Conservation (phyloP, 2,888 invertebrate species). For the Cantharis rufa region DNA sequence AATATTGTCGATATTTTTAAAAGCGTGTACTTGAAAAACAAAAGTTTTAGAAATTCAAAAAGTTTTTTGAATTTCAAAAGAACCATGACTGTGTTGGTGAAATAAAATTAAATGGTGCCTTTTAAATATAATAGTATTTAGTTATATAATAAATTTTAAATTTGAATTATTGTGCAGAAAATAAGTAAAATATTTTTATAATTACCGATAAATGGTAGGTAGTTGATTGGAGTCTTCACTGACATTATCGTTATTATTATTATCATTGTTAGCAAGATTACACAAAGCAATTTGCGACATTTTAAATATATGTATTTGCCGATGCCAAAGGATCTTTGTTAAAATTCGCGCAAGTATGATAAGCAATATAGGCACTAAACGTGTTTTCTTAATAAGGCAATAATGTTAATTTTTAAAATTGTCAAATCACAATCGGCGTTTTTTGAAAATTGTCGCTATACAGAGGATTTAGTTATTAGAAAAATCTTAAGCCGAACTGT, state of each 20-base stretch:
- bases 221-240: conserved; percentile 86
- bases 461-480: neutral
- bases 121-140: neutral
- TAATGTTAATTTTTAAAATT: conserved; percentile 24
- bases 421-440: conserved; percentile 21
- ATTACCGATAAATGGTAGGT: conserved; percentile 87
- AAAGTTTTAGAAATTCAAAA: neutral
- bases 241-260: conserved; percentile 77
- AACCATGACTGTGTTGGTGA: neutral
- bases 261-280: conserved; percentile 63
- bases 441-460: neutral
- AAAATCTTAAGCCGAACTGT: neutral
- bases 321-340: neutral
- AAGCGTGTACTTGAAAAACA: neutral
- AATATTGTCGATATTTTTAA: neutral
- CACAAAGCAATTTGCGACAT: conserved; percentile 79
- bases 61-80: neutral
- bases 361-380: conserved; percentile 27
- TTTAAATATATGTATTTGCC: conserved; percentile 42
- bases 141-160: neutral
- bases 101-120: neutral
- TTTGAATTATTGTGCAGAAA: neutral
- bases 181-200: conserved; percentile 27
- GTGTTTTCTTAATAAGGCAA: conserved; percentile 13
- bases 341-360: neutral